Evolutionary conservation across 1,140 invertebrate genomes (phyloP).

Genomic region (Drosophila sucinea): DNA sequence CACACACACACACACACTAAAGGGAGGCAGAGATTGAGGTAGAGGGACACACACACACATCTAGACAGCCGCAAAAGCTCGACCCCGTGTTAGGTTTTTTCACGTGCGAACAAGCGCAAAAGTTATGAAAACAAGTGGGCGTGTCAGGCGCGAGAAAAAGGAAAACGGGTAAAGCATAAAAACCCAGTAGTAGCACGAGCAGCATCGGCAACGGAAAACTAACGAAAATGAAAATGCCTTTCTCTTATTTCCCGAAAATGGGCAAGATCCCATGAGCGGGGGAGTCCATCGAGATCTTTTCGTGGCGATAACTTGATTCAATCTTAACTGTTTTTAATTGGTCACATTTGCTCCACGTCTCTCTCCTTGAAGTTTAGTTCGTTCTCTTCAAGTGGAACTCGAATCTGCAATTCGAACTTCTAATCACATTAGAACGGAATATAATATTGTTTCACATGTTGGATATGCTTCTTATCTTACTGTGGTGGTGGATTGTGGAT

Average conservation of each 20-base stretch:
- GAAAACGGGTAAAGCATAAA: slow-evolving; percentile 9
- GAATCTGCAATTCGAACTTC: too few relatives aligned
- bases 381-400: too few relatives aligned
- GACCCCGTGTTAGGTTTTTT: slow-evolving; percentile 31
- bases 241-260: neutral
- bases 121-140: slow-evolving; percentile 68
- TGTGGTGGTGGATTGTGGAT: too few relatives aligned
- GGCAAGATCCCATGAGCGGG: neutral
- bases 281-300: neutral
- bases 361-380: too few relatives aligned
- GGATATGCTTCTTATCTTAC: too few relatives aligned
- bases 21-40: neutral
- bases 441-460: too few relatives aligned
- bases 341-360: neutral
- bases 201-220: slow-evolving; percentile 13
- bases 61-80: slow-evolving; percentile 32
- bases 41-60: neutral
- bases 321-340: neutral
- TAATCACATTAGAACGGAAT: too few relatives aligned
- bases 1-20: slow-evolving; percentile 23
- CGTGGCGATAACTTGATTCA: neutral
- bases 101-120: slow-evolving; percentile 49
- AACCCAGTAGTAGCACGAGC: slow-evolving; percentile 11
- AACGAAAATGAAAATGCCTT: slow-evolving; percentile 16
- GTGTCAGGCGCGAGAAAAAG: slow-evolving; percentile 19